Conservation (phyloP, 2,797 vertebrate genomes). For the Orientallactaga sibirica region DNA sequence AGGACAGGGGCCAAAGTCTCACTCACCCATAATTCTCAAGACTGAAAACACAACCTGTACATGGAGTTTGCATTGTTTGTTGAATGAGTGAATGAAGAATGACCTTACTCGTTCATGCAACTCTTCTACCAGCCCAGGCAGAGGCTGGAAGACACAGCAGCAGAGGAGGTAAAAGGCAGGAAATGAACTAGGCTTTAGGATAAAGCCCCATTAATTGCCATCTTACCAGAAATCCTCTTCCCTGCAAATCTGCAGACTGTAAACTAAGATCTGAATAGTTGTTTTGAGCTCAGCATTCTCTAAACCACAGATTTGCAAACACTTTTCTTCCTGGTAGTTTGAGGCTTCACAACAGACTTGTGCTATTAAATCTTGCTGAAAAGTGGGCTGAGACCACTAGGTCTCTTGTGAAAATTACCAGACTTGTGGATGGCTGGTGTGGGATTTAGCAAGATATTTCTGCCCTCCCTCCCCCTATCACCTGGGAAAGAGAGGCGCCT, state of each 20-base stretch:
- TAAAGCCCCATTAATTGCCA: conserved; percentile 86
- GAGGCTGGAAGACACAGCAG: conserved; percentile 35
- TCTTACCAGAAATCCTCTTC: conserved; percentile 84
- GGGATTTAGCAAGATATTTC: conserved; percentile 66
- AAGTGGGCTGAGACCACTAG: conserved; percentile 73
- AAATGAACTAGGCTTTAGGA: conserved; percentile 76
- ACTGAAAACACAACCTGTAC: not conserved
- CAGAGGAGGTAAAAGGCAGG: conserved; percentile 78
- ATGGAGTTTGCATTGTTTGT: conserved; percentile 18
- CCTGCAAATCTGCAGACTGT: conserved; percentile 74
- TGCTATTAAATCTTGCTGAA: conserved; percentile 79
- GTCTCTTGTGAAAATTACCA: conserved; percentile 77
- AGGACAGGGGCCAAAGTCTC: conserved; percentile 14
- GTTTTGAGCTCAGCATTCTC: conserved; percentile 71
- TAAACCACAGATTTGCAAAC: conserved; percentile 76
- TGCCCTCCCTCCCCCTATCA: not conserved
- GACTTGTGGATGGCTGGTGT: conserved; percentile 44
- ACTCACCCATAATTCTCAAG: not conserved
- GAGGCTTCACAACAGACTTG: conserved; percentile 62
- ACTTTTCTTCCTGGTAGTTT: conserved; percentile 73
- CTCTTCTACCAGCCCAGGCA: conserved; percentile 32
- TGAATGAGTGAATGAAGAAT: conserved; percentile 15
- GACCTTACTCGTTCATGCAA: conserved; percentile 30
- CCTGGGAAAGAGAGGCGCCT: not conserved
- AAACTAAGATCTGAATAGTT: conserved; percentile 80